These are phyloP conservation scores for Macaca mulatta DNA, from an alignment of 2,113 vertebrate species.

Conservation along the genomic window DNA sequence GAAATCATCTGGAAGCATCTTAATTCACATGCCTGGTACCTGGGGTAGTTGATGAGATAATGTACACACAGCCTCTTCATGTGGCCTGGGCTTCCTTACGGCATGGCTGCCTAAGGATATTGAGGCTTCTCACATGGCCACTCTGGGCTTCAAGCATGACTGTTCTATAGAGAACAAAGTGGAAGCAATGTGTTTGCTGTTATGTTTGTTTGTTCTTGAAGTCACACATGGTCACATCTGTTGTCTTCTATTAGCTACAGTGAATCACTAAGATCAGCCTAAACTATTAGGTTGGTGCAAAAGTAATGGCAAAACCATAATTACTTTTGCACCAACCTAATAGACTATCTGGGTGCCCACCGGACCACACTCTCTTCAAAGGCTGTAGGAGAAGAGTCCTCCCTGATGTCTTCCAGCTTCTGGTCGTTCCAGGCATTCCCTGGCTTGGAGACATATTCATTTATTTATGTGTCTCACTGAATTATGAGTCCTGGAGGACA, in stretches of 20 bases:
- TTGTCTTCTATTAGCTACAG: background rate
- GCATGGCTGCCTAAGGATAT: background rate
- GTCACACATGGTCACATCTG: background rate
- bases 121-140: accelerated
- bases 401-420: background rate
- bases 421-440: background rate
- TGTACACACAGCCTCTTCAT: accelerated
- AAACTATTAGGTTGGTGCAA: background rate
- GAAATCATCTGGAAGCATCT: background rate
- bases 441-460: background rate
- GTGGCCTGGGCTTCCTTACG: background rate
- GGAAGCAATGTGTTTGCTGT: background rate
- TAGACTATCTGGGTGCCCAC: background rate
- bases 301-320: too few species aligned
- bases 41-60: background rate
- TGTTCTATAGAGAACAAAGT: background rate
- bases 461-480: background rate
- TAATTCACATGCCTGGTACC: too few species aligned
- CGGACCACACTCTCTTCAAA: background rate
- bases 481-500: background rate
- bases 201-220: background rate
- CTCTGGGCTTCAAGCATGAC: background rate
- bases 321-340: too few species aligned
- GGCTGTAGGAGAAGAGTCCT: too few species aligned
- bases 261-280: background rate